phyloP scores from a whole-genome alignment of 2,888 invertebrate species.

The Rhimphoctona megacephalus region DNA sequence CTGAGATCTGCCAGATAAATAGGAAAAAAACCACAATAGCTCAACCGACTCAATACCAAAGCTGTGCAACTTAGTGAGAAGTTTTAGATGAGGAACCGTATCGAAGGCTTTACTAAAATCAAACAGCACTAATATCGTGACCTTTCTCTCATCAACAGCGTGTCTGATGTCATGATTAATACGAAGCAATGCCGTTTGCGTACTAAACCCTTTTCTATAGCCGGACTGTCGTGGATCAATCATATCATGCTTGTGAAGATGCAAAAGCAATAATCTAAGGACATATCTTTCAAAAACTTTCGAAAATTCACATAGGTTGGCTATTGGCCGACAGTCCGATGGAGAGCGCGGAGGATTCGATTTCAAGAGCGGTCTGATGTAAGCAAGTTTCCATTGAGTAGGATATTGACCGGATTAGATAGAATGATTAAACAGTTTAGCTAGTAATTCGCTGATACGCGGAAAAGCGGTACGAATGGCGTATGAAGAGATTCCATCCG shows the following conservation, averaged over 20 bases:
- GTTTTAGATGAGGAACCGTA: background rate
- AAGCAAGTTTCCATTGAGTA: too few species aligned
- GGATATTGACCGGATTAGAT: too few species aligned
- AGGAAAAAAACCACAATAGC: background rate
- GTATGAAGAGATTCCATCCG: too few species aligned
- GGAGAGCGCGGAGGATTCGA: too few species aligned
- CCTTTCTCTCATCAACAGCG: background rate
- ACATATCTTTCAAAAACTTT: background rate
- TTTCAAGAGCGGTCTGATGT: too few species aligned
- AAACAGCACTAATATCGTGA: background rate
- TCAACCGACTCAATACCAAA: background rate
- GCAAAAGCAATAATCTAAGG: background rate
- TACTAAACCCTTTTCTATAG: background rate
- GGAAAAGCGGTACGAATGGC: too few species aligned
- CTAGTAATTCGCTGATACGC: too few species aligned
- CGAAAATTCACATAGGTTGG: background rate
- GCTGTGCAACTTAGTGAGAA: background rate
- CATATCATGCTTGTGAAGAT: background rate
- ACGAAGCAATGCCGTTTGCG: background rate
- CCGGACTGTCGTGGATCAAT: background rate
- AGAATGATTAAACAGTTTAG: too few species aligned
- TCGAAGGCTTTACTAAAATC: constrained; percentile 9
- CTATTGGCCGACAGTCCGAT: background rate
- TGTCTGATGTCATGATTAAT: background rate
- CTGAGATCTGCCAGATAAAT: background rate